Percentiles rank a stretch among this genome's conserved stretches.
Conservation (phyloP, 2,888 invertebrate genomes). For the Cataglyphis rosenhaueri region DNA sequence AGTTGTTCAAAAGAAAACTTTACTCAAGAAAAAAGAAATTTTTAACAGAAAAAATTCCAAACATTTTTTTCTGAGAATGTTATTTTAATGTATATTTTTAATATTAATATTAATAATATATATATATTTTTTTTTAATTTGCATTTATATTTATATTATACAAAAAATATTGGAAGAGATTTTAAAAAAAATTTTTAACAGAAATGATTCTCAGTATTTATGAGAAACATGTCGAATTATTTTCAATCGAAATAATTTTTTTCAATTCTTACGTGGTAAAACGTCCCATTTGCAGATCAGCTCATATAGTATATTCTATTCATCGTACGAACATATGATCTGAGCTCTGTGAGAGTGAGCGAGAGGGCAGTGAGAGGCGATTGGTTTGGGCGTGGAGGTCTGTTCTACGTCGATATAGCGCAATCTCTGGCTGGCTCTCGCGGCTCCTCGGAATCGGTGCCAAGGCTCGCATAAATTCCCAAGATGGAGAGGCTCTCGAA, state of each 20-base stretch:
- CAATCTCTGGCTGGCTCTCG: conserved; percentile 73
- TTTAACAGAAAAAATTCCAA: background rate
- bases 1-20: too few relatives aligned
- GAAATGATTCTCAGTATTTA: background rate
- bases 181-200: background rate
- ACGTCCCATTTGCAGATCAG: background rate
- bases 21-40: background rate
- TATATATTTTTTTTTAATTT: background rate
- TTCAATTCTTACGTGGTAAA: background rate
- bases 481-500: conserved; percentile 66
- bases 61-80: background rate
- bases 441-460: conserved; percentile 75
- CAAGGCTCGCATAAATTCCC: conserved; percentile 81
- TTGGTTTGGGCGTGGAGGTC: conserved; percentile 46
- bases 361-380: background rate
- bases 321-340: background rate
- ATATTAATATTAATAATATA: background rate
- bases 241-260: background rate
- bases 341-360: background rate
- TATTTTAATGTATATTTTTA: background rate
- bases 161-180: background rate
- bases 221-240: background rate
- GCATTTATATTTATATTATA: background rate
- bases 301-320: background rate
- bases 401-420: conserved; percentile 72